phyloP scores from a whole-genome alignment of 2,113 vertebrate species.

The Clupea harengus region DNA sequence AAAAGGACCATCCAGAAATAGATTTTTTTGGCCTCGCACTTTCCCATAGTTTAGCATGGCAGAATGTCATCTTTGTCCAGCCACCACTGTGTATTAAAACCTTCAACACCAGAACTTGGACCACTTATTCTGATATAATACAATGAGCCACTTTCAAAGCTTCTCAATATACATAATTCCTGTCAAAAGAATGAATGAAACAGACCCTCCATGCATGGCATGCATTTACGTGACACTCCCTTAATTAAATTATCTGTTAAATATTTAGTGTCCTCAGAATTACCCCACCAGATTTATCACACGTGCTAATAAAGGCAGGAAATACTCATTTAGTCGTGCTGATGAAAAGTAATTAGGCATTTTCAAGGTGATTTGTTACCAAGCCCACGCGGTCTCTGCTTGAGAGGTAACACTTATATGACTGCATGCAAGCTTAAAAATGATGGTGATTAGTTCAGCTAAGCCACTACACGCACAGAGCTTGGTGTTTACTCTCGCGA shows the following conservation, averaged over 20 bases:
- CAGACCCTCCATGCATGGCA: constrained; percentile 14
- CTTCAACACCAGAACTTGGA: not conserved
- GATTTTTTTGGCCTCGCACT: not conserved
- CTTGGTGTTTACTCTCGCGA: not conserved
- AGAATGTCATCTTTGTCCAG: not conserved
- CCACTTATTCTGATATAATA: not conserved
- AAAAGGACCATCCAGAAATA: not conserved
- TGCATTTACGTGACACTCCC: constrained; percentile 21
- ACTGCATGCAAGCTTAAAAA: not conserved
- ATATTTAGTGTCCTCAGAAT: constrained; percentile 39
- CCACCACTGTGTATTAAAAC: not conserved
- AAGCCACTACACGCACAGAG: not conserved
- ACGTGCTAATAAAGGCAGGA: constrained; percentile 60
- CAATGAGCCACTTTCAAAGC: not conserved
- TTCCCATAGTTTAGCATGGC: not conserved
- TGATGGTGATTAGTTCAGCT: constrained; percentile 12
- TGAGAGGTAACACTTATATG: not conserved
- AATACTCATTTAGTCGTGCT: constrained; percentile 57
- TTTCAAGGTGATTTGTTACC: constrained; percentile 54
- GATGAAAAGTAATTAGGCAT: constrained; percentile 56
- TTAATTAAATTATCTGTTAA: constrained; percentile 40
- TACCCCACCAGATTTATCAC: constrained; percentile 51
- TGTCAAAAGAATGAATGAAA: constrained; percentile 11
- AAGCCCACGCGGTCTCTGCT: constrained; percentile 11
- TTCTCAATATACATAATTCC: not conserved